These are phyloP conservation scores for Melanostigma gelatinosum DNA, from an alignment of 2,113 vertebrate species.

Conservation along the genomic window DNA sequence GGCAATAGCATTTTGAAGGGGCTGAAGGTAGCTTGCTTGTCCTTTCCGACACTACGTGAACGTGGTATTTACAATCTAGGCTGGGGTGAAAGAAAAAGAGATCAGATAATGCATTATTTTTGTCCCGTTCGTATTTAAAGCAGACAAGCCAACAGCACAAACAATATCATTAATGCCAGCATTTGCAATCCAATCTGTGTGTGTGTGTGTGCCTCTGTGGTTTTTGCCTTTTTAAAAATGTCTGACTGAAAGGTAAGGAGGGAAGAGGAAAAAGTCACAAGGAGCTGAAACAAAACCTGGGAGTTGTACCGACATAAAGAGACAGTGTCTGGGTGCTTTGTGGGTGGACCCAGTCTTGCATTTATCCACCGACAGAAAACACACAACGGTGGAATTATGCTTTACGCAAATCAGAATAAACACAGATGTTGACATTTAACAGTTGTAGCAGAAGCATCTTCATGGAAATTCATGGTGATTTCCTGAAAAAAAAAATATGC, in stretches of 20 bases:
- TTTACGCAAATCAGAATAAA: slow-evolving; percentile 39
- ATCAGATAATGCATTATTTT: slow-evolving; percentile 68
- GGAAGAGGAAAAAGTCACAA: slow-evolving; percentile 48
- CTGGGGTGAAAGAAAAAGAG: slow-evolving; percentile 54
- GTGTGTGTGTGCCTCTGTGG: slow-evolving; percentile 32
- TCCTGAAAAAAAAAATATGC: slow-evolving; percentile 41
- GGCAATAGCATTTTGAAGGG: slow-evolving; percentile 60
- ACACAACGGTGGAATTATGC: slow-evolving; percentile 29
- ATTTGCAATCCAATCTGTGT: slow-evolving; percentile 64
- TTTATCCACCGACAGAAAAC: slow-evolving; percentile 16
- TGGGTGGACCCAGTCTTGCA: slow-evolving; percentile 11
- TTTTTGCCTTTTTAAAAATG: slow-evolving; percentile 71
- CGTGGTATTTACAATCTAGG: slow-evolving; percentile 77
- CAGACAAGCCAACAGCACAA: slow-evolving; percentile 59
- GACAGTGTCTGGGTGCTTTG: slow-evolving; percentile 20
- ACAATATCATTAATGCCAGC: slow-evolving; percentile 65
- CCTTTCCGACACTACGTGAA: slow-evolving; percentile 53
- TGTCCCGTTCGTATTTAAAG: slow-evolving; percentile 66
- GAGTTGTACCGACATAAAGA: slow-evolving; percentile 34
- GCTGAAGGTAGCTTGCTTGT: slow-evolving; percentile 57
- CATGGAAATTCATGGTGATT: slow-evolving; percentile 19
- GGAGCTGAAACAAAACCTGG: slow-evolving; percentile 52
- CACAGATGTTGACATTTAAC: slow-evolving; percentile 53
- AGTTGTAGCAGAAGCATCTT: slow-evolving; percentile 33
- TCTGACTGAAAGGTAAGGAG: slow-evolving; percentile 69